These are phyloP conservation scores for Drosophila meridiana DNA, from an alignment of 2,888 invertebrate species.

Conservation along the genomic window DNA sequence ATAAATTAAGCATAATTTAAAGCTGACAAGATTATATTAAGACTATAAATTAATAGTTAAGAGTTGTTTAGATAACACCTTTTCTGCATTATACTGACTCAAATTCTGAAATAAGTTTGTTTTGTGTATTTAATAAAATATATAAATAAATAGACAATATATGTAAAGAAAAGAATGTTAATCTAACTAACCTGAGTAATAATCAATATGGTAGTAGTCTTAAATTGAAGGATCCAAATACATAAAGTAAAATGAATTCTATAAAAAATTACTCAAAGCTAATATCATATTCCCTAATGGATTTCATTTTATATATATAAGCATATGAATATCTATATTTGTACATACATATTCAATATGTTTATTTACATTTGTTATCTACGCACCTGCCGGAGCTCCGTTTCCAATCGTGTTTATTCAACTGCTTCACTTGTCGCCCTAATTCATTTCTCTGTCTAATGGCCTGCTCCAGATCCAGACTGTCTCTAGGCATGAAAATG, in stretches of 20 bases:
- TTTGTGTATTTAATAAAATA: too few relatives aligned
- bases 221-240: not conserved
- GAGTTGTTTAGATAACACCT: too few relatives aligned
- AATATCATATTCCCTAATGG: constrained; percentile 68
- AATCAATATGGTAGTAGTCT: not conserved
- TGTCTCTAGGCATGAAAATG: constrained; percentile 44
- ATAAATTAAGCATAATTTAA: too few relatives aligned
- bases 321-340: not conserved
- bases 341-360: not conserved
- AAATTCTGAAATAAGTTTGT: too few relatives aligned
- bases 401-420: constrained; percentile 72
- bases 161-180: too few relatives aligned
- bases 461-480: not conserved
- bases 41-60: too few relatives aligned
- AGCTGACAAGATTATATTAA: too few relatives aligned
- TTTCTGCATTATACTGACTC: too few relatives aligned
- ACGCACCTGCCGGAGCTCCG: constrained; percentile 74
- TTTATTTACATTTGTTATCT: not conserved
- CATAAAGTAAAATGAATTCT: constrained; percentile 4
- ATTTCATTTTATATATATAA: too few relatives aligned
- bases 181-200: too few relatives aligned
- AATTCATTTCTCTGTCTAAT: constrained; percentile 37
- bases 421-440: constrained; percentile 47
- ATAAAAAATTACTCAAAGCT: constrained; percentile 76
- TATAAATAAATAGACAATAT: too few relatives aligned